phyloP scores from a whole-genome alignment of 2,888 invertebrate species.

The Pollenia griseotomentosa region DNA sequence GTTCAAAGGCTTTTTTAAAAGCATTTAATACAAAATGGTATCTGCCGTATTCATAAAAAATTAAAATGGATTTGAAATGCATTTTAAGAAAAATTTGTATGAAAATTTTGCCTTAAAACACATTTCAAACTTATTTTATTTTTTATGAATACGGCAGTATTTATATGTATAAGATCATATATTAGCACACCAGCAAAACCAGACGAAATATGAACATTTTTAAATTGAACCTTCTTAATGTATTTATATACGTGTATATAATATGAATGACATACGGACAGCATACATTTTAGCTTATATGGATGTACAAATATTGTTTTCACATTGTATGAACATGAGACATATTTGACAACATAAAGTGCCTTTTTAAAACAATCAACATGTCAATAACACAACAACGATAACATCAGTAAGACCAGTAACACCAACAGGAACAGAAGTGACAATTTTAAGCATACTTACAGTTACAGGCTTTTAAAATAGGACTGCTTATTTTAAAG shows the following conservation, averaged over 20 bases:
- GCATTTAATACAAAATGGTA: no score
- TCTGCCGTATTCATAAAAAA: no score
- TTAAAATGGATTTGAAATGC: no score
- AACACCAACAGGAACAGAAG: slow-evolving; percentile 43
- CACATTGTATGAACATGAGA: slow-evolving; percentile 40
- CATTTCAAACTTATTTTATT: no score
- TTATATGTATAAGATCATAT: no score
- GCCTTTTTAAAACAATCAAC: slow-evolving; percentile 69
- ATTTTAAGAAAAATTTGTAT: no score
- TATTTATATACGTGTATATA: neutral
- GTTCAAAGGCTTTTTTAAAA: no score
- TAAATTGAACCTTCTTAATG: neutral
- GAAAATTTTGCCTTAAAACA: no score
- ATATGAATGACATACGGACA: neutral
- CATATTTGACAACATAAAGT: slow-evolving; percentile 70
- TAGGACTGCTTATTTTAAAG: neutral
- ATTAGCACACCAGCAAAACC: no score
- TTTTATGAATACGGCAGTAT: no score
- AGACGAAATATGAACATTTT: neutral
- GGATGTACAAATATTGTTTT: slow-evolving; percentile 1
- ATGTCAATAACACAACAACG: slow-evolving; percentile 52
- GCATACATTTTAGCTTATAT: neutral
- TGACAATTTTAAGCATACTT: neutral
- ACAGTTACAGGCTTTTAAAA: neutral
- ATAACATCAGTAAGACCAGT: slow-evolving; percentile 19